Percentiles rank a stretch among this genome's conserved stretches.
These are phyloP conservation scores for Heliothis peltigera DNA, from an alignment of 2,888 invertebrate genomes.

Conservation along the genomic window DNA sequence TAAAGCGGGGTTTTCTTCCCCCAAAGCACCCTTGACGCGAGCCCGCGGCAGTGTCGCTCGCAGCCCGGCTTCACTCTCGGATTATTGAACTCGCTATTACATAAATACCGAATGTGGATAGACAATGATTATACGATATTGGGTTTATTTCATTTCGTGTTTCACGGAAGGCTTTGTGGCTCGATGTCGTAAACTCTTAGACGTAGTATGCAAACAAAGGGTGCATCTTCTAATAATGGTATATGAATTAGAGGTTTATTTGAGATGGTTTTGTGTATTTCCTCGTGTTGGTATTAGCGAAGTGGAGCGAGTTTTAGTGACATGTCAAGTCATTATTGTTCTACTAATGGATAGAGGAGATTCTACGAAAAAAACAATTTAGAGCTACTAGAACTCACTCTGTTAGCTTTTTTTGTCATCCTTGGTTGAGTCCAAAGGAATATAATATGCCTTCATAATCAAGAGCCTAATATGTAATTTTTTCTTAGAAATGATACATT, in stretches of 20 bases:
- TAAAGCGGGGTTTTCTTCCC: conserved; percentile 85
- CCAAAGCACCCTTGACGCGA: conserved; percentile 81
- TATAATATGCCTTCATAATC: conserved; percentile 22
- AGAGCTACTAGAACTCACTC: conserved; percentile 26
- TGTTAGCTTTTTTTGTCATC: conserved; percentile 19
- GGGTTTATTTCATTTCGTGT: conserved; percentile 56
- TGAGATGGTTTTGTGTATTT: neutral
- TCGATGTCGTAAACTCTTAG: conserved; percentile 20
- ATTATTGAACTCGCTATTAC: conserved; percentile 64
- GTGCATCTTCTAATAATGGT: conserved; percentile 1
- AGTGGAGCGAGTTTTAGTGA: conserved; percentile 20
- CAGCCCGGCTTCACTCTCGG: conserved; percentile 63
- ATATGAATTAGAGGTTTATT: conserved; percentile 11
- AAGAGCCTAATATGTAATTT: neutral
- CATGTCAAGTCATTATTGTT: conserved; percentile 40
- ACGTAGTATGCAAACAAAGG: conserved; percentile 39
- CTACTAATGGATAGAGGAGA: conserved; percentile 34
- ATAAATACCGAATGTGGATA: conserved; percentile 61
- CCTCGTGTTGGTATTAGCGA: neutral
- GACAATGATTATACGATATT: conserved; percentile 57
- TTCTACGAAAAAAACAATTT: conserved; percentile 37
- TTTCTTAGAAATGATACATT: conserved; percentile 10
- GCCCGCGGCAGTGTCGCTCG: conserved; percentile 66
- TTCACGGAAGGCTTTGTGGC: conserved; percentile 45
- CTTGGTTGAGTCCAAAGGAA: conserved; percentile 11